phyloP scores from a whole-genome alignment of 2,888 invertebrate species.

The Acanthococcus lagerstroemiae region DNA sequence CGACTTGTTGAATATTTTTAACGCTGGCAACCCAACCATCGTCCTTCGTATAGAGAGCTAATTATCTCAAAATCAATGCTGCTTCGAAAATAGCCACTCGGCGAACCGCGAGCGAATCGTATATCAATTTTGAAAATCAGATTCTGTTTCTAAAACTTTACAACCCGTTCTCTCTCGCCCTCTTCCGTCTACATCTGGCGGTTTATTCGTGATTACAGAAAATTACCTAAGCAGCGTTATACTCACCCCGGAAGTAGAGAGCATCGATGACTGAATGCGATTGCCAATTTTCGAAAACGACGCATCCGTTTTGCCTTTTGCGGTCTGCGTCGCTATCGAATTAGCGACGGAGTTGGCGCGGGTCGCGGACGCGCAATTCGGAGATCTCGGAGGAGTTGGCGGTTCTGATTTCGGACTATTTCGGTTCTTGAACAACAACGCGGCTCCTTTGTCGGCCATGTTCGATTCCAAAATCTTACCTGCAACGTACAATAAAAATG shows the following conservation, averaged over 20 bases:
- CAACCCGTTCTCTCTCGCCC: no score
- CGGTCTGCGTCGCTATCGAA: neutral
- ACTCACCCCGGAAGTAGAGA: conserved; percentile 16
- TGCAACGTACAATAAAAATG: conserved; percentile 8
- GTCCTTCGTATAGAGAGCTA: no score
- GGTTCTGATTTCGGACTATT: conserved; percentile 20
- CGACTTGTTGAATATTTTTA: no score
- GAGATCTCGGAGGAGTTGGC: conserved; percentile 13
- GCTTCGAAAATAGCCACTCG: no score
- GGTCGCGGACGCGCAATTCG: neutral
- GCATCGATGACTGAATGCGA: conserved; percentile 1
- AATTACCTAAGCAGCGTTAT: no score
- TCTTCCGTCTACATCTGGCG: no score
- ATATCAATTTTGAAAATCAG: no score
- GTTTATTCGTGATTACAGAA: no score
- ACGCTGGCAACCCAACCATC: no score
- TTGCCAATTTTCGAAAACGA: conserved; percentile 7
- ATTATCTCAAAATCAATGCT: no score
- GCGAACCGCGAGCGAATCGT: no score
- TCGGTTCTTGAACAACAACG: conserved; percentile 6
- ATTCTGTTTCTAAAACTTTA: no score
- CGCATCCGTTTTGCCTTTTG: conserved; percentile 9
- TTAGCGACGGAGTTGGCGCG: neutral
- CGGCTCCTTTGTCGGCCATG: neutral
- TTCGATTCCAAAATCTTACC: conserved; percentile 23